These are phyloP conservation scores for Xylophagus ater DNA, from an alignment of 2,888 invertebrate genomes.

Conservation along the genomic window DNA sequence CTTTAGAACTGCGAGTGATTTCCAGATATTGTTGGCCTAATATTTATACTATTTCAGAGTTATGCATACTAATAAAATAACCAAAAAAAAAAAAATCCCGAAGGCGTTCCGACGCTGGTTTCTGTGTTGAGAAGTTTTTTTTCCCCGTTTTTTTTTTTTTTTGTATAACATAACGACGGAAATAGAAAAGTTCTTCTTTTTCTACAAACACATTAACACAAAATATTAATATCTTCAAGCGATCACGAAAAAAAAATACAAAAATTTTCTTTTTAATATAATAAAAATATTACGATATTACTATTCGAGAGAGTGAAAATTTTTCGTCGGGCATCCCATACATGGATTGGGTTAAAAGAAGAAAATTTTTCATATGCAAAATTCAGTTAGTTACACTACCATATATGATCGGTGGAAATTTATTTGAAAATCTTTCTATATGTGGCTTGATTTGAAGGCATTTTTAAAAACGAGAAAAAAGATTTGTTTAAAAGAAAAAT, in stretches of 20 bases:
- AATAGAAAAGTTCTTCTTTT: conserved; percentile 15
- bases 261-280: no score
- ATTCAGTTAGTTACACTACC: conserved; percentile 16
- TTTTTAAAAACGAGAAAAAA: no score
- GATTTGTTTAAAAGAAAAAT: no score
- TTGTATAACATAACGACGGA: conserved; percentile 16
- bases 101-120: conserved; percentile 15
- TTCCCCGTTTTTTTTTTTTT: no score
- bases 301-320: conserved; percentile 7
- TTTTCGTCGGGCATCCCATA: conserved; percentile 34
- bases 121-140: conserved; percentile 6
- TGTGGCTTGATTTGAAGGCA: background rate
- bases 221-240: background rate
- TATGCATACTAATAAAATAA: conserved; percentile 10
- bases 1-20: conserved; percentile 41
- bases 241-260: conserved; percentile 1
- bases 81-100: conserved; percentile 10
- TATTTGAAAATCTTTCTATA: background rate
- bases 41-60: conserved; percentile 36
- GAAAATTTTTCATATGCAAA: conserved; percentile 15
- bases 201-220: background rate
- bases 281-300: no score
- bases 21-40: conserved; percentile 37
- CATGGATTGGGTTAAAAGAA: conserved; percentile 34
- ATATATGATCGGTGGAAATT: conserved; percentile 18